Percentiles rank a stretch among this genome's conserved stretches.
Conservation (phyloP, 2,113 vertebrate genomes). For the Scopus umbretta region DNA sequence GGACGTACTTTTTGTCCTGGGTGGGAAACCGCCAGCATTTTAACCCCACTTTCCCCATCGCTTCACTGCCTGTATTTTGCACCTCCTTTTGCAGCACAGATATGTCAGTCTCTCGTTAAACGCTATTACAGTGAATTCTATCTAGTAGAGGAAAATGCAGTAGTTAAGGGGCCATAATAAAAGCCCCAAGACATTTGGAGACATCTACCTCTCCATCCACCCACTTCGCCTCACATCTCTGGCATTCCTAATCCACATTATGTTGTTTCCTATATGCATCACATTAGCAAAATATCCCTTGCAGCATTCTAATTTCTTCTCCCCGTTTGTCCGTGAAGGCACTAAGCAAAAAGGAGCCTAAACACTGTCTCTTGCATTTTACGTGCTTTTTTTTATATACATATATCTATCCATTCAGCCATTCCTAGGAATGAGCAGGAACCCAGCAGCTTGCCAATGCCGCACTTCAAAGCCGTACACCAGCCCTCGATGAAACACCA, state of each 20-base stretch:
- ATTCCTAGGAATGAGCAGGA: not conserved
- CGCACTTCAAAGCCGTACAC: not conserved
- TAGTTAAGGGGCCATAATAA: not conserved
- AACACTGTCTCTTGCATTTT: not conserved
- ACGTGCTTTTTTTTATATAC: not conserved
- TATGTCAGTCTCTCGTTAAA: not conserved
- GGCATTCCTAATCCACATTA: not conserved
- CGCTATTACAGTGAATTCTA: not conserved
- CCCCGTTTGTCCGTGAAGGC: fast-evolving
- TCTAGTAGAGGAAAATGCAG: not conserved
- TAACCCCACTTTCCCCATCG: not conserved
- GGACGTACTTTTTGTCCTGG: not conserved
- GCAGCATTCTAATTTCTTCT: not conserved
- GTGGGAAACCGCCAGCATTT: not conserved
- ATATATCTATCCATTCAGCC: not conserved
- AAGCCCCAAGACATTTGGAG: not conserved
- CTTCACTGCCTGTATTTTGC: not conserved
- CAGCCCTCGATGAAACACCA: not conserved
- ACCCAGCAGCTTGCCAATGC: not conserved
- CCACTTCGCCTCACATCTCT: not conserved
- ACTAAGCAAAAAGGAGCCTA: not conserved
- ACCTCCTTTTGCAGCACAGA: not conserved
- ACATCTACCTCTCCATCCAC: not conserved
- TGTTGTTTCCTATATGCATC: fast-evolving
- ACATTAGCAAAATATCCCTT: not conserved